Evolutionary conservation across 2,797 vertebrate species (phyloP).

Genomic region (Microhierax caerulescens): DNA sequence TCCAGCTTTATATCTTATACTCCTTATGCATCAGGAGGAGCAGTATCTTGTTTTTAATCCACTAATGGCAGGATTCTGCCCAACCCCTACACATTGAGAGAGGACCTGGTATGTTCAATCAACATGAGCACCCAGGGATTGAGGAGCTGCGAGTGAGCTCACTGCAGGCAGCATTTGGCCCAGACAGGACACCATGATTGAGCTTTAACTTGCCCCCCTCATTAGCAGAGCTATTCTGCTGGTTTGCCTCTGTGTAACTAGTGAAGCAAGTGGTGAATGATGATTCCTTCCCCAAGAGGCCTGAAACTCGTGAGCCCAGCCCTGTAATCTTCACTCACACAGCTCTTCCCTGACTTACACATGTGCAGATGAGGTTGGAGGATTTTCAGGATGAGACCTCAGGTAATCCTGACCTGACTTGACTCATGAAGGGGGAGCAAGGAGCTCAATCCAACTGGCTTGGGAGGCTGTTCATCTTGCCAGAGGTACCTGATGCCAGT

Average conservation of each 20-base stretch:
- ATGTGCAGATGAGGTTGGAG: background rate
- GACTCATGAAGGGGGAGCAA: background rate
- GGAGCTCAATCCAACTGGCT: constrained; percentile 18
- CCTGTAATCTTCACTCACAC: background rate
- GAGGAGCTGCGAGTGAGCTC: background rate
- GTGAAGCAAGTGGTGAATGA: background rate
- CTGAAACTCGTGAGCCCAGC: background rate
- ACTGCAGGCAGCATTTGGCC: background rate
- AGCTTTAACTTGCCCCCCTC: background rate
- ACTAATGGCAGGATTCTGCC: background rate
- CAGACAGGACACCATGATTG: background rate
- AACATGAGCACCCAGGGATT: rapidly evolving
- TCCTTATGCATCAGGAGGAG: rapidly evolving
- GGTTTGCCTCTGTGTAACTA: background rate
- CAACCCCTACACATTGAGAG: rapidly evolving
- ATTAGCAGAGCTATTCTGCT: background rate
- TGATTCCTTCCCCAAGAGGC: background rate
- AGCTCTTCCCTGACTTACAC: background rate
- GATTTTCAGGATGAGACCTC: background rate
- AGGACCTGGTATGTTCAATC: background rate
- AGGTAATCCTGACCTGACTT: constrained; percentile 47
- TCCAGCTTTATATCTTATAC: background rate
- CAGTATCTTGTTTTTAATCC: background rate
- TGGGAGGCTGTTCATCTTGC: background rate
- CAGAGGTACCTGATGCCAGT: constrained; percentile 9